phyloP scores from a whole-genome alignment of 2,797 vertebrate genomes.

The Lutjanus argentimaculatus region DNA sequence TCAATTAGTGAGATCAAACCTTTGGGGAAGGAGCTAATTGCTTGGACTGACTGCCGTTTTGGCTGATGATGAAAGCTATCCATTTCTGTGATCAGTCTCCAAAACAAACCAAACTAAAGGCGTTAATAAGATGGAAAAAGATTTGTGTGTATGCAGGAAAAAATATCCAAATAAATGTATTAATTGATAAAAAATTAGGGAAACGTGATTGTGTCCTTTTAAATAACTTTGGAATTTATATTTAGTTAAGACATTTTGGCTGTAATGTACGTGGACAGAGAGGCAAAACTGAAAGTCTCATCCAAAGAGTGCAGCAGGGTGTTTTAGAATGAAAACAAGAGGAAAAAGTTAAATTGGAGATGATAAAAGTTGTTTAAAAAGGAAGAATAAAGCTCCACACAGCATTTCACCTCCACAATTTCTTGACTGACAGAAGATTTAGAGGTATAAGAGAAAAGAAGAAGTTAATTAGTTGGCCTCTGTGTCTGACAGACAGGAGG shows the following conservation, averaged over 20 bases:
- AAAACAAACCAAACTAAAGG: conserved; percentile 5
- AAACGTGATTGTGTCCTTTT: not conserved
- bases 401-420: not conserved
- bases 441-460: not conserved
- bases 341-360: not conserved
- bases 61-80: conserved; percentile 8
- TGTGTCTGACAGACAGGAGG: not conserved
- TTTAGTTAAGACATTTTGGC: too few species aligned
- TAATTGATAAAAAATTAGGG: too few species aligned
- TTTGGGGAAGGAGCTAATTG: conserved; percentile 2
- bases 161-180: too few species aligned
- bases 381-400: not conserved
- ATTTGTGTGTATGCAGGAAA: not conserved
- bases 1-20: conserved; percentile 14
- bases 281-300: too few species aligned
- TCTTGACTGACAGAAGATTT: not conserved
- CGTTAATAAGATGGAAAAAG: not conserved
- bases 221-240: too few species aligned
- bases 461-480: not conserved
- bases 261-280: not conserved
- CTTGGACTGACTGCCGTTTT: conserved; percentile 18
- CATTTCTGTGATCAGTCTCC: conserved; percentile 16
- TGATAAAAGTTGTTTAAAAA: not conserved
- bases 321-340: not conserved
- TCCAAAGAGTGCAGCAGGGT: not conserved